Evolutionary conservation across 2,797 vertebrate species (phyloP).

Genomic region (Halcyon smyrnensis): DNA sequence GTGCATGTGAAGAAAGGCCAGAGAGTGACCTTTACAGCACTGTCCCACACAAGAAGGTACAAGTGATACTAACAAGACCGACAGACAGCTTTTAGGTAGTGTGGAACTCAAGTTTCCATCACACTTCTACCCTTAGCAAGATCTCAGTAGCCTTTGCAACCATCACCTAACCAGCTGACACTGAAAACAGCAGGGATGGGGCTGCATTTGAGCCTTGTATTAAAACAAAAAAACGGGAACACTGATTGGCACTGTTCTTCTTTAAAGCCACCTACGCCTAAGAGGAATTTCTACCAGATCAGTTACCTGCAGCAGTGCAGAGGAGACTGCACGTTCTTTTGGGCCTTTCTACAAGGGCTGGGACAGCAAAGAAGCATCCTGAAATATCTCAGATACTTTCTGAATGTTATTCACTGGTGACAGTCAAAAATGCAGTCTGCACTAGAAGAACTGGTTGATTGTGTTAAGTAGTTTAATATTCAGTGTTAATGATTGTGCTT

Average conservation of each 20-base stretch:
- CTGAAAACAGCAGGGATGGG: accelerated
- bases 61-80: neutral
- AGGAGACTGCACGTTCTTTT: neutral
- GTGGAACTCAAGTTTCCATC: neutral
- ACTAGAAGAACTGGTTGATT: neutral
- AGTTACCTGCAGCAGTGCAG: neutral
- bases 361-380: neutral
- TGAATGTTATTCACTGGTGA: neutral
- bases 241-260: neutral
- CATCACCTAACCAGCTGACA: neutral
- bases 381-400: neutral
- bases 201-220: neutral
- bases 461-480: neutral
- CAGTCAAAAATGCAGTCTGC: neutral
- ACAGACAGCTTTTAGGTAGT: neutral
- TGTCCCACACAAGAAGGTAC: neutral
- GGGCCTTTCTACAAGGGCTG: neutral
- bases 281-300: neutral
- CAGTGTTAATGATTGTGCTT: neutral
- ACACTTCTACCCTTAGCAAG: neutral
- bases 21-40: neutral
- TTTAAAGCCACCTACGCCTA: neutral
- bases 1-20: neutral
- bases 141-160: neutral
- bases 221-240: neutral